Conservation (phyloP, 2,888 invertebrate species). For the Dusona sp. region DNA sequence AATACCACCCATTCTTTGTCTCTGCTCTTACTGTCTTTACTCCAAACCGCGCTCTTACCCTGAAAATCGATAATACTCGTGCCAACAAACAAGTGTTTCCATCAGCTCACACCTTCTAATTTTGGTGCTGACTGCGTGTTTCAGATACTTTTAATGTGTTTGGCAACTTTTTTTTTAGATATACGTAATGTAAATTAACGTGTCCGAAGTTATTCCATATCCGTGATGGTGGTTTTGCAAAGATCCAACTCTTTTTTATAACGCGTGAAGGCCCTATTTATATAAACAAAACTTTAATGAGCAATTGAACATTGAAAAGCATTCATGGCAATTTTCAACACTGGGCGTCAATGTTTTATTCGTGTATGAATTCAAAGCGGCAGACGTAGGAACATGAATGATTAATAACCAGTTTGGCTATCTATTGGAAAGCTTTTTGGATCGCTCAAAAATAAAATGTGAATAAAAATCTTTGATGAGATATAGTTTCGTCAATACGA, state of each 20-base stretch:
- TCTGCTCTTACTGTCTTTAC: neutral
- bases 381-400: neutral
- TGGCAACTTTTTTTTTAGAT: neutral
- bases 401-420: neutral
- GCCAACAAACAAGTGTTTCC: slow-evolving; percentile 70
- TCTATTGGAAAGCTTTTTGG: neutral
- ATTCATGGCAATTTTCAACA: neutral
- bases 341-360: neutral
- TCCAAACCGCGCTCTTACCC: slow-evolving; percentile 38
- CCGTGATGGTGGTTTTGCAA: neutral
- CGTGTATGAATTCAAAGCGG: neutral
- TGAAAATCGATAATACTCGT: slow-evolving; percentile 75
- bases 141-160: neutral
- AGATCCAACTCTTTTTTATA: neutral
- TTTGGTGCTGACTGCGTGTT: neutral
- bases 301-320: neutral
- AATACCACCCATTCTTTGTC: neutral
- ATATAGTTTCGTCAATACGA: neutral
- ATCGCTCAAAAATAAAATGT: neutral
- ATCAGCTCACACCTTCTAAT: slow-evolving; percentile 10
- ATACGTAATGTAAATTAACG: neutral
- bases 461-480: neutral
- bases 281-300: neutral
- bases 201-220: neutral
- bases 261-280: too few species aligned